Evolutionary conservation across 2,888 invertebrate genomes (phyloP), one percentile per base, ranked within the genome.

Genomic region (Cerceris ruficornis): DNA sequence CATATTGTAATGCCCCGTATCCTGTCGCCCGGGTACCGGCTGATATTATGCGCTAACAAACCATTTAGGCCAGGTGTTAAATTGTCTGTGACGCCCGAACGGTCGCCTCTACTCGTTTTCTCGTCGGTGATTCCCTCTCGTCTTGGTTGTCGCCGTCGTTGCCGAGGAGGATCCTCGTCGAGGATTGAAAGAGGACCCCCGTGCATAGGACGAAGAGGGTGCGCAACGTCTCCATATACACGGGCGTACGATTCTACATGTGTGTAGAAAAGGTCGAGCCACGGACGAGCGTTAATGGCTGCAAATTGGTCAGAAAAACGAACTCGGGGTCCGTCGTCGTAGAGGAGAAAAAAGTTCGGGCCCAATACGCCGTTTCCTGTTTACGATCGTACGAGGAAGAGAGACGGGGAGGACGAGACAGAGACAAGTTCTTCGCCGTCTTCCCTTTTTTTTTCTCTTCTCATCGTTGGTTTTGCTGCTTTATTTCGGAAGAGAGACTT

Each of bases 21-120:
- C 92, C 92, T 91, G 84, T 81, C 84, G 76, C 66, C 64, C 71
- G 82, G 85, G 83, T 81, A 85, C 86, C 84, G 87, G 80, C 83
- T 80, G 87, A 90, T 89, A 90, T 91, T 91, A 89, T 91, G 89
- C 90, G 90, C 85, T 91, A 89, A 90, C 90, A 90, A 91, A 90
- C 91, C 92, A 91, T 91, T 91, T 91, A 90, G 88, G 85, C 90
- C 92, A 92, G 92, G 92, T 92, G 92, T 92, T 91, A 90, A 92
- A 92, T 91, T 91, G 92, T 89, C 91, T 91, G 92, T 91, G 91
- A 92, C 91, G 91, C 89, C 85, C 86, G 86, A 90, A 88, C 87
- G 85, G 84, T 86, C 79, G 80, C 69, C 75, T 57, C 66, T 65
- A 60, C 76, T 60, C 65, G 65, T 62, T 73, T 39, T 68, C 73